Base-by-base conservation (phyloP, 2,888 invertebrate genomes). In the Clusia tigrina region DNA sequence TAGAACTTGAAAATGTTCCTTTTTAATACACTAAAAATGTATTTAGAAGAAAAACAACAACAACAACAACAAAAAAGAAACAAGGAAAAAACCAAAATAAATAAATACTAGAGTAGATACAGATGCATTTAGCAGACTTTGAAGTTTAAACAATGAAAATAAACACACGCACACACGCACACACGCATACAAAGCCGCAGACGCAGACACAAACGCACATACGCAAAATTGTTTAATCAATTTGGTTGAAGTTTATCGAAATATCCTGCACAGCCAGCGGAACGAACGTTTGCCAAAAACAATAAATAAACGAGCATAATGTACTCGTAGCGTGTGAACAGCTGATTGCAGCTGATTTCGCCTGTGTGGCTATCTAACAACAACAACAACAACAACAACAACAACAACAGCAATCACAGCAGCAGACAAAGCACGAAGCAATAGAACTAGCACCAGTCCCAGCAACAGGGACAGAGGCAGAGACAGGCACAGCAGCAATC, bases 331-430 rank as follows among this genome's bases (percentile, higher is more conserved):
- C n/a, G 42, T 23, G 17, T 38, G 71, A 74, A 76, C 76, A 76
- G 76, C 76, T 76, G 76, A 76, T 76, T 76, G 74, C 73, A 75
- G 76, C 76, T 77, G 77, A 76, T 76, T 76, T 74, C 59, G 58
- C 53, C 58, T 66, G 12, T 54, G 52, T 37, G 38, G 24, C 58
- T 46, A 38, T 22, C 32, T 26, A 57, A 48, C 59, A 58, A 60
- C 57, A 48, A 59, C 32, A 58, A 48, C 67, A 64, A 64, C 60
- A 54, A 6, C 63, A 42, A 59, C 57, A 48, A 59, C 32, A 58
- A 48, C 67, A 64, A 64, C 60, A 54, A 6, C 63, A 42, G 61
- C 12, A 63, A 38, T 17, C 59, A 57, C 57, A 61, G 48, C 56
- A 60, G 54, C 46, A 62, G 38, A 17, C 37, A 62, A 54, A 56